Evolutionary conservation across 92 coral and sea anemone species (phyloP), one percentile per base, ranked within the genome.

Genomic region (Pocillopora meandrina): DNA sequence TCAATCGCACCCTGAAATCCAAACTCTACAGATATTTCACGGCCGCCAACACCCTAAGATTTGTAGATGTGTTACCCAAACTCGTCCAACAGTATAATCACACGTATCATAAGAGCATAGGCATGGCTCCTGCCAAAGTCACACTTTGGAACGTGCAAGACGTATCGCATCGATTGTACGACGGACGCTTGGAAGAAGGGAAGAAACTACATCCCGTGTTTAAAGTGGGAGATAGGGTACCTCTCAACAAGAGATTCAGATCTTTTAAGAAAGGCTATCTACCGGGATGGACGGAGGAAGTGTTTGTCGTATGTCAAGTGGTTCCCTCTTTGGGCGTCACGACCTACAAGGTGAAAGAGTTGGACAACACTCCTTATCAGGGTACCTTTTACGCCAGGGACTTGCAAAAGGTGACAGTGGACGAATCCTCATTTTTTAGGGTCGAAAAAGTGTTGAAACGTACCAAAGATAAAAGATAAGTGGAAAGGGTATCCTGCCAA

Each of bases 21-120:
- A 80, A 87, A 2, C 60, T 87, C 78, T 91, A 85, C 42, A 86
- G 84, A 9, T 91, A 91, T 66, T 88, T 88, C 67, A 82, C 90
- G 12, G 87, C 88, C 4, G 58, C 65, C 20, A 79, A 82, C 17
- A 82, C 88, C 0, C 19, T 60, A 1, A 49, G 61, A 5, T 89
- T 72, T 62, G 35, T 82, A 65, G 90, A 89, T 58, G 78, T 71
- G 2, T 26, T 89, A 0, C 90, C 26, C 26, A 23, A 23, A 23
- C 26, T 23, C 26, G 26, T 23, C 26, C 26, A 23, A 23, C 26
- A 23, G 26, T 23, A 23, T 23, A 23, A 23, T n/a, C n/a, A n/a
- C n/a, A n/a, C n/a, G n/a, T n/a, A n/a, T n/a, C n/a, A n/a, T n/a
- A n/a, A n/a, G n/a, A n/a, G n/a, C n/a, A n/a, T n/a, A n/a, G n/a